These are phyloP conservation scores for Lethrus apterus DNA, from an alignment of 1,140 invertebrate species.

Conservation along the genomic window DNA sequence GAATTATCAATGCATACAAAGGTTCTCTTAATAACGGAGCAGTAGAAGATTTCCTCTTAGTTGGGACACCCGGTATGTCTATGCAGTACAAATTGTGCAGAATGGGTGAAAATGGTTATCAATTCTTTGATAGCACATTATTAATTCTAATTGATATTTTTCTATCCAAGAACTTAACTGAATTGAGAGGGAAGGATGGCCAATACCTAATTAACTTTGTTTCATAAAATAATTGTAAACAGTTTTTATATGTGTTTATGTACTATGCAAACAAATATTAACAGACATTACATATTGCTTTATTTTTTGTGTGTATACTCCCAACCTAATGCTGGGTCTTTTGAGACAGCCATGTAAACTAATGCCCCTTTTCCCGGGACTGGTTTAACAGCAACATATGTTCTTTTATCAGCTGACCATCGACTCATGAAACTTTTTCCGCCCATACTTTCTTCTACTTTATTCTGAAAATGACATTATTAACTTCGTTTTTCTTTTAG, in stretches of 20 bases:
- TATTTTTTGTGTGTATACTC: constrained; percentile 26
- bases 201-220: constrained; percentile 4
- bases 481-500: constrained; percentile 7
- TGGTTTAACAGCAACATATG: constrained; percentile 44
- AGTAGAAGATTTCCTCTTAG: no score
- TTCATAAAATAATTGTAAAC: neutral
- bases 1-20: no score
- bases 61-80: no score
- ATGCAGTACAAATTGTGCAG: no score
- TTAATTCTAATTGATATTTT: no score
- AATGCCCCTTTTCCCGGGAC: constrained; percentile 43
- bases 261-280: neutral
- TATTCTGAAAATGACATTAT: constrained; percentile 3
- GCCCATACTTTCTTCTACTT: constrained; percentile 14
- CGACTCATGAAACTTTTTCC: constrained; percentile 32
- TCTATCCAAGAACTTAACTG: neutral
- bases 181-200: neutral
- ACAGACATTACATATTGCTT: neutral
- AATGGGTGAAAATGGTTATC: no score
- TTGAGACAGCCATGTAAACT: constrained; percentile 45
- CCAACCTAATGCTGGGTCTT: constrained; percentile 39
- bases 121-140: no score
- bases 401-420: constrained; percentile 44
- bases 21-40: no score
- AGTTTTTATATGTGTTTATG: no score